These are phyloP conservation scores for Cyprinodon diabolis DNA, from an alignment of 2,797 vertebrate genomes.

Conservation along the genomic window DNA sequence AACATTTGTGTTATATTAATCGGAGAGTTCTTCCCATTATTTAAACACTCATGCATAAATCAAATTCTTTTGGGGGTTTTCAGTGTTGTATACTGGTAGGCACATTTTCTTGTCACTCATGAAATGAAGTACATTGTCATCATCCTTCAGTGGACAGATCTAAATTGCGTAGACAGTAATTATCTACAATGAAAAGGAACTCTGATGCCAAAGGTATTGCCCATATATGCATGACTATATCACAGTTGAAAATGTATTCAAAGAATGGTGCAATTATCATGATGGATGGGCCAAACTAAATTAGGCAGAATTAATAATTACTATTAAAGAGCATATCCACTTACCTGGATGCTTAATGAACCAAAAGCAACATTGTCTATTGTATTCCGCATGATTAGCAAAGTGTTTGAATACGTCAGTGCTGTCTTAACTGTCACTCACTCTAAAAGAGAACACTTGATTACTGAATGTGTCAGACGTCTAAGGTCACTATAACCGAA, in stretches of 20 bases:
- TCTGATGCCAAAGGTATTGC: constrained; percentile 52
- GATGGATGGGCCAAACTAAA: constrained; percentile 66
- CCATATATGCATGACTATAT: constrained; percentile 50
- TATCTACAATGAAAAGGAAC: constrained; percentile 56
- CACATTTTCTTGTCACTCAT: constrained; percentile 44
- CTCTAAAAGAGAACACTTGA: constrained; percentile 32
- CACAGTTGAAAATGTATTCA: constrained; percentile 51
- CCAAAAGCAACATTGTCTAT: constrained; percentile 70
- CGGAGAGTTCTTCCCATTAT: constrained; percentile 11
- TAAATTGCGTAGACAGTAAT: constrained; percentile 44
- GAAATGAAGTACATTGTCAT: constrained; percentile 40
- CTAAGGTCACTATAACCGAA: constrained; percentile 45
- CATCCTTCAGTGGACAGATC: constrained; percentile 37
- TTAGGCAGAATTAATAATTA: constrained; percentile 73
- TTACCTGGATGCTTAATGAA: constrained; percentile 76
- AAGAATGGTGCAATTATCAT: constrained; percentile 61
- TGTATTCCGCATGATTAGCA: constrained; percentile 72
- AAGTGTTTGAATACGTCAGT: constrained; percentile 56
- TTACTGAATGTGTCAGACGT: constrained; percentile 43
- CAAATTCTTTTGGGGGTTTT: not conserved
- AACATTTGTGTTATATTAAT: constrained; percentile 13
- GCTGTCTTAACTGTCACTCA: constrained; percentile 58
- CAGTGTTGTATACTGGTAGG: constrained; percentile 3
- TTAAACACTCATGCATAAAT: constrained; percentile 5
- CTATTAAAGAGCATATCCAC: constrained; percentile 71